Percentiles rank a stretch among this genome's conserved stretches.
Conservation (phyloP, 2,888 invertebrate species). For the Tromatobia lineatoria region DNA sequence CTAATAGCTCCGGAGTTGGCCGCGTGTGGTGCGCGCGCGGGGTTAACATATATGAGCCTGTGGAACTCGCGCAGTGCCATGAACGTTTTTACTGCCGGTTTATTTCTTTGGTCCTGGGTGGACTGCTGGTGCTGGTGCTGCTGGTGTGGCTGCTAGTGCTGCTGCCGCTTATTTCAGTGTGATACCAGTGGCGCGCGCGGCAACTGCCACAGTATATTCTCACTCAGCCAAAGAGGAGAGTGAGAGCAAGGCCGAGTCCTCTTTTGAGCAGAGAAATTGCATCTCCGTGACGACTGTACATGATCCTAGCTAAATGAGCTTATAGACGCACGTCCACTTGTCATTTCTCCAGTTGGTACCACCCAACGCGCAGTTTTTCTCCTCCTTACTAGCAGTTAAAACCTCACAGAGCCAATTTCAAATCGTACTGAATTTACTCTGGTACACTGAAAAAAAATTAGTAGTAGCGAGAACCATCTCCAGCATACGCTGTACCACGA, state of each 20-base stretch:
- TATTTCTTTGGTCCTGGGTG: slow-evolving; percentile 27
- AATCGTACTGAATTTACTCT: too few species aligned
- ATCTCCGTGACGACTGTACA: too few species aligned
- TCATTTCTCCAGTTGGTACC: too few species aligned
- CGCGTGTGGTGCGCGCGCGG: slow-evolving; percentile 14
- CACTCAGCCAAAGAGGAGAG: neutral
- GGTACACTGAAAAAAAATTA: too few species aligned
- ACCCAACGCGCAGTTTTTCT: too few species aligned
- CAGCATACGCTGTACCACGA: too few species aligned
- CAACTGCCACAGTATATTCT: neutral
- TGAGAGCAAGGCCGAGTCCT: slow-evolving; percentile 14
- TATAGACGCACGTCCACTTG: too few species aligned
- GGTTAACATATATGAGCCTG: slow-evolving; percentile 2
- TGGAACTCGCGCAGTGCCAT: slow-evolving; percentile 18
- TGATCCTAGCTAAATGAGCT: too few species aligned
- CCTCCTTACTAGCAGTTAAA: too few species aligned
- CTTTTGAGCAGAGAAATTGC: slow-evolving; percentile 12
- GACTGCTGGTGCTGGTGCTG: neutral
- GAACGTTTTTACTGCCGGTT: slow-evolving; percentile 20
- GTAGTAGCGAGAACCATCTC: too few species aligned
- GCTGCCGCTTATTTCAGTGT: neutral
- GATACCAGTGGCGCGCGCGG: neutral
- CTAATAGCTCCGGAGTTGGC: slow-evolving; percentile 37
- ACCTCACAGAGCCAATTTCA: too few species aligned
- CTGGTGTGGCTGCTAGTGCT: neutral